Percentiles rank a stretch among this genome's conserved stretches.
phyloP scores from a whole-genome alignment of 2,888 invertebrate species.

The Plebejus anna region DNA sequence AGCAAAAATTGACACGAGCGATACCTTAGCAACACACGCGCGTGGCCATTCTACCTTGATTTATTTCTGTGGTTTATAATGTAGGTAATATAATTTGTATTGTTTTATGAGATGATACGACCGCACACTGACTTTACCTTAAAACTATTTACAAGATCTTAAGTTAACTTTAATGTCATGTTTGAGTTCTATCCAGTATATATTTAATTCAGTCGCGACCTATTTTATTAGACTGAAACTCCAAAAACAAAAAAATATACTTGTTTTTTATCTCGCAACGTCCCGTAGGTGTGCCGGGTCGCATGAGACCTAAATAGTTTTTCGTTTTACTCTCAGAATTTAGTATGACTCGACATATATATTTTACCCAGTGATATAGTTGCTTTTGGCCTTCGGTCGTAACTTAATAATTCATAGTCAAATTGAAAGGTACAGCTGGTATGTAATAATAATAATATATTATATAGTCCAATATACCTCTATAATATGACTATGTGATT shows the following conservation, averaged over 20 bases:
- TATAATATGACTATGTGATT: neutral
- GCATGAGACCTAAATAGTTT: conserved; percentile 3
- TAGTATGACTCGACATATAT: neutral
- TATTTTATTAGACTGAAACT: neutral
- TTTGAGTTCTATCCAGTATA: neutral
- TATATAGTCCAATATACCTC: too few relatives aligned
- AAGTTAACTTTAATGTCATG: neutral
- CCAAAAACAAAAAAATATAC: neutral
- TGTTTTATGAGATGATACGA: too few relatives aligned
- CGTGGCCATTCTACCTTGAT: too few relatives aligned
- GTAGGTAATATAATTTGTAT: too few relatives aligned
- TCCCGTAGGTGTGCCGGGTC: neutral
- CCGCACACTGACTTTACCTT: neutral
- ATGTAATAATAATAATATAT: neutral
- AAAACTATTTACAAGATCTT: neutral
- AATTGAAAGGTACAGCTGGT: neutral
- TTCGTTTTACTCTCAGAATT: neutral
- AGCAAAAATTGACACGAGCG: too few relatives aligned
- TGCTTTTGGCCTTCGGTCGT: neutral
- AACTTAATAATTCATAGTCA: neutral
- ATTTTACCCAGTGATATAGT: neutral
- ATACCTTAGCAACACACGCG: too few relatives aligned
- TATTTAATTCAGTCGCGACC: neutral
- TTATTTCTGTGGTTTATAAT: too few relatives aligned
- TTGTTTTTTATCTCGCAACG: neutral